Percentiles rank a stretch among this genome's conserved stretches.
Evolutionary conservation across 2,113 vertebrate species (phyloP).

Genomic region (Vicugna pacos): DNA sequence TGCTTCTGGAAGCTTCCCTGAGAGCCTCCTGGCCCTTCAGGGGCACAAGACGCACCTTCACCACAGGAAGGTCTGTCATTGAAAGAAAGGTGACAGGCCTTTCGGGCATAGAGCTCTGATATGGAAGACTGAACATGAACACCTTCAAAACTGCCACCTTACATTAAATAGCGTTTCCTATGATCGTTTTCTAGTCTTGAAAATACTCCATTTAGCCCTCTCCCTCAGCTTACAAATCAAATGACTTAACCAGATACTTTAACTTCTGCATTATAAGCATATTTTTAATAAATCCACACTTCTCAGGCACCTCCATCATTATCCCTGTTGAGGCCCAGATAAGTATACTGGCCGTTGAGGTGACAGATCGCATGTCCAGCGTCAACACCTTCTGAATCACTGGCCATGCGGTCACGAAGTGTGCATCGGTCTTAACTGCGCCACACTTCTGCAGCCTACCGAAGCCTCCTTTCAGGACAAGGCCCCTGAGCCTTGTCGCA

Average conservation of each 20-base stretch:
- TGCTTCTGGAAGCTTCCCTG: not conserved
- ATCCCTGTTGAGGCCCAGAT: not conserved
- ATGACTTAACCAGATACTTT: not conserved
- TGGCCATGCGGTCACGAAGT: not conserved
- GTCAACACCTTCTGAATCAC: not conserved
- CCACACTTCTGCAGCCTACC: not conserved
- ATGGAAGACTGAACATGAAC: not conserved
- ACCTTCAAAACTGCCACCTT: not conserved
- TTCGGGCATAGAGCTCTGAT: not conserved
- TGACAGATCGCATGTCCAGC: not conserved
- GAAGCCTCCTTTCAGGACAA: not conserved
- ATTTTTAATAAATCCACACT: not conserved
- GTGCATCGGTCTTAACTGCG: not conserved
- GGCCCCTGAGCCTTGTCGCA: not conserved
- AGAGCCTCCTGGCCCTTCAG: not conserved
- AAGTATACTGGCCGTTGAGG: rapidly evolving
- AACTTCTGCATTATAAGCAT: not conserved
- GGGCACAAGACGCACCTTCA: not conserved
- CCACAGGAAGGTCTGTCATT: not conserved
- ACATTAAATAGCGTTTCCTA: not conserved
- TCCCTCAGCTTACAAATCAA: not conserved
- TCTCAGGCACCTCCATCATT: not conserved
- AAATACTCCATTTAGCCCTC: not conserved
- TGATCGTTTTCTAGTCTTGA: not conserved
- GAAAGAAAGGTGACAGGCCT: not conserved